phyloP scores from a whole-genome alignment of 2,113 vertebrate genomes.

The Siphamia tubifer region DNA sequence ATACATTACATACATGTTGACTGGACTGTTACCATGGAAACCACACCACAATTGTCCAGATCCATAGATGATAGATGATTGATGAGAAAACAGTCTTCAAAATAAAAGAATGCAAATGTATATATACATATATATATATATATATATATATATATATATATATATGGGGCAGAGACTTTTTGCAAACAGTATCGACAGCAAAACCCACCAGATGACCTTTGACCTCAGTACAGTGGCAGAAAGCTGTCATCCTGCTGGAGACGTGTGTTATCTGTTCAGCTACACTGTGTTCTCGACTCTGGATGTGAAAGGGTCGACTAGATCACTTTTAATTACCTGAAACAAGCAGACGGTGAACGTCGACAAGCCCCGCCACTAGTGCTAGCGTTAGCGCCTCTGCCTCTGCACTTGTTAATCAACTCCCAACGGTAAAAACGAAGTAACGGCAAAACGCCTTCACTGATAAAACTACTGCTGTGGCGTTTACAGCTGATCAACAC shows the following conservation, averaged over 20 bases:
- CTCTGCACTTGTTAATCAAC: conserved; percentile 30
- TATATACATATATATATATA: too few species aligned
- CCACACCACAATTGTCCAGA: too few species aligned
- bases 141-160: too few species aligned
- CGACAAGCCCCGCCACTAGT: conserved; percentile 9
- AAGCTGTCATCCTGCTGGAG: neutral
- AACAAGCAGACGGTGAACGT: conserved; percentile 40
- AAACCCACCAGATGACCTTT: conserved; percentile 5
- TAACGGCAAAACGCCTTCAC: neutral
- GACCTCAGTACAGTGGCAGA: neutral
- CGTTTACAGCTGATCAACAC: conserved; percentile 46
- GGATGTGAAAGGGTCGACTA: conserved; percentile 10
- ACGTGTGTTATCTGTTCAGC: neutral
- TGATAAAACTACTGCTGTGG: neutral
- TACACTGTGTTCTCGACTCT: conserved; percentile 9
- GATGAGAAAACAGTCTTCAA: too few species aligned
- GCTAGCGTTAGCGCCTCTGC: neutral
- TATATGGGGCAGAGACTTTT: neutral
- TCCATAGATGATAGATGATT: too few species aligned
- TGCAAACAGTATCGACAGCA: neutral
- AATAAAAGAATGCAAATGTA: too few species aligned
- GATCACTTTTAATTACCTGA: conserved; percentile 57
- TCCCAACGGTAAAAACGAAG: conserved; percentile 14
- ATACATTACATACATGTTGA: too few species aligned
- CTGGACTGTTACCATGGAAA: too few species aligned